Evolutionary conservation across 2,797 vertebrate species (phyloP).

Genomic region (Poeciliopsis infans): DNA sequence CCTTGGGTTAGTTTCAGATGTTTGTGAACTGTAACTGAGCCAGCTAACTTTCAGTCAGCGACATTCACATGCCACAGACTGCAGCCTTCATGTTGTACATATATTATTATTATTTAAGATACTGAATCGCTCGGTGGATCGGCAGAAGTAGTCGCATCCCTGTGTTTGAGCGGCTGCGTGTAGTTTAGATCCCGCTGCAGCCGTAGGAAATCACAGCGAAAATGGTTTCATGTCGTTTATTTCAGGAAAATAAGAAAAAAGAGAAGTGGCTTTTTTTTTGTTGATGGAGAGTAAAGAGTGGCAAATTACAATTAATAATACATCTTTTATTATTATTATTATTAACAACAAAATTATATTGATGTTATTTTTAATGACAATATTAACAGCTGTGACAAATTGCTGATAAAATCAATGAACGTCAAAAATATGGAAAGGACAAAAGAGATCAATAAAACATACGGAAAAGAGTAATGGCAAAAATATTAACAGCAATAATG

Average conservation of each 20-base stretch:
- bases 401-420: not conserved
- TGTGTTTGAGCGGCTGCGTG: slow-evolving; percentile 49
- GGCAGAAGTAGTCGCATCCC: slow-evolving; percentile 26
- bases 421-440: too few species aligned
- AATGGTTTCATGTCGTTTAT: not conserved
- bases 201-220: slow-evolving; percentile 35
- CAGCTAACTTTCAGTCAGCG: slow-evolving; percentile 59
- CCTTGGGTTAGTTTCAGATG: slow-evolving; percentile 54
- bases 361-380: not conserved
- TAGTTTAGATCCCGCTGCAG: slow-evolving; percentile 53
- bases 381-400: too few species aligned
- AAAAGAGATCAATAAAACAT: too few species aligned
- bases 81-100: slow-evolving; percentile 73
- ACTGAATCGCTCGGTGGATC: slow-evolving; percentile 28
- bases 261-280: slow-evolving; percentile 14
- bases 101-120: slow-evolving; percentile 59
- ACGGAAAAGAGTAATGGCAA: not conserved
- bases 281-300: not conserved
- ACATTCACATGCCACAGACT: slow-evolving; percentile 66
- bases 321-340: not conserved
- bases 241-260: slow-evolving; percentile 22
- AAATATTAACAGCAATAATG: not conserved
- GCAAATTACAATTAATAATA: not conserved
- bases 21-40: slow-evolving; percentile 82
- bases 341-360: not conserved